Evolutionary conservation across 2,797 vertebrate genomes (phyloP), one percentile per base, ranked within the genome.

Genomic region (Sebastes miniatus): DNA sequence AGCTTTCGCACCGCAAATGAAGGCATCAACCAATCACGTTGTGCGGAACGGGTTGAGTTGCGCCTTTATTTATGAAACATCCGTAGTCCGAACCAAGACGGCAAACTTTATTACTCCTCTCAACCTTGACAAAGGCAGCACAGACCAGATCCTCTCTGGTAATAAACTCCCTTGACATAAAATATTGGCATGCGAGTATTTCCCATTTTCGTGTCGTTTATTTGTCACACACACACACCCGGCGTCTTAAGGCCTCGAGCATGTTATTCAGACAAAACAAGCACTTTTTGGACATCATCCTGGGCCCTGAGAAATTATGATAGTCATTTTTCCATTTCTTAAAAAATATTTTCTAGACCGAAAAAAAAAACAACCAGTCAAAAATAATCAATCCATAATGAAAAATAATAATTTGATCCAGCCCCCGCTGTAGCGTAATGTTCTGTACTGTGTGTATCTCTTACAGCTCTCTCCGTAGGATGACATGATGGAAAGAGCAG

Each of bases 401-500:
- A 54, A 70, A 69, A 69, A 75, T 59, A 32, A 27, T 47, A 9
- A 69, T 43, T 39, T 43, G 27, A 71, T 77, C 54, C 57, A 71
- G 54, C 62, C 58, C 8, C 8, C 18, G 3, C 57, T 69, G 52
- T 6, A 18, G 31, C 3, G 6, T 67, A 52, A 64, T 31, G 76
- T 74, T 43, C 79, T 36, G n/a, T 29, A 12, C 71, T 84, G 79
- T 69, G 39, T 77, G 72, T 77, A 72, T 88, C 80, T 64, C 73
- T 75, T 18, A 25, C 63, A 80, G 84, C 20, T 77, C 54, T 88
- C 82, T 81, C 82, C 71, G 73, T 71, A 58, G 80, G 77, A 85
- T 92, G 93, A 92, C 89, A 86, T 83, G 91, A 93, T 92, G 87
- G 90, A 93, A 93, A 91, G 88, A 91, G 72, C 84, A 79, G 88